phyloP scores from a whole-genome alignment of 2,113 vertebrate genomes.

The Saguinus midas region DNA sequence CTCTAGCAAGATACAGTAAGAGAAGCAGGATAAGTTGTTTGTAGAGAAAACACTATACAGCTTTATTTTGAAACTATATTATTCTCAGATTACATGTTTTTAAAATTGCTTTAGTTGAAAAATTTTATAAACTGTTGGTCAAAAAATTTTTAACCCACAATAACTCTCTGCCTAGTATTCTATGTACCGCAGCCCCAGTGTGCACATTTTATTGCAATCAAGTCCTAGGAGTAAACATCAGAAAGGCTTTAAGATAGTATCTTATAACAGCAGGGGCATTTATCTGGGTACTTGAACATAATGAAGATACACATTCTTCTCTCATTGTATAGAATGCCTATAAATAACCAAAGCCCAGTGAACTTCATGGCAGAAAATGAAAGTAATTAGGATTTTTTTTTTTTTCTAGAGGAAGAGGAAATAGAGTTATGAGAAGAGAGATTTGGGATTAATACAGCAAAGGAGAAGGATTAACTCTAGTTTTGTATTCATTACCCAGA shows the following conservation, averaged over 20 bases:
- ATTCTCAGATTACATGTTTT: background rate
- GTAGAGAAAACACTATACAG: background rate
- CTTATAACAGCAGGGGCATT: background rate
- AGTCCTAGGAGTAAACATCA: background rate
- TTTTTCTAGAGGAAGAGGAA: background rate
- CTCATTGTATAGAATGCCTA: background rate
- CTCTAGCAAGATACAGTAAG: background rate
- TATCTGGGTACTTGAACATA: background rate
- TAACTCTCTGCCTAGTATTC: background rate
- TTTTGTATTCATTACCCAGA: background rate
- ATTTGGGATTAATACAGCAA: background rate
- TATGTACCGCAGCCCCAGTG: too few relatives aligned
- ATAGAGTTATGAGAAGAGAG: conserved; percentile 25
- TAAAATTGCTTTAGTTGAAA: background rate
- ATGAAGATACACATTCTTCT: background rate
- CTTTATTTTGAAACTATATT: background rate
- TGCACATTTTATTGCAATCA: background rate
- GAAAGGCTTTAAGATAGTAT: background rate
- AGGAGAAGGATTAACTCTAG: conserved; percentile 20
- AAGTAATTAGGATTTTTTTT: background rate
- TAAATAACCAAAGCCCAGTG: background rate
- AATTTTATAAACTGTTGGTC: background rate
- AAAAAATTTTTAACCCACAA: background rate
- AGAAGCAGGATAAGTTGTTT: background rate
- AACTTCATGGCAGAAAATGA: background rate